Evolutionary conservation across 2,113 vertebrate genomes (phyloP), one percentile per base, ranked within the genome.

Genomic region (Gulo gulo): DNA sequence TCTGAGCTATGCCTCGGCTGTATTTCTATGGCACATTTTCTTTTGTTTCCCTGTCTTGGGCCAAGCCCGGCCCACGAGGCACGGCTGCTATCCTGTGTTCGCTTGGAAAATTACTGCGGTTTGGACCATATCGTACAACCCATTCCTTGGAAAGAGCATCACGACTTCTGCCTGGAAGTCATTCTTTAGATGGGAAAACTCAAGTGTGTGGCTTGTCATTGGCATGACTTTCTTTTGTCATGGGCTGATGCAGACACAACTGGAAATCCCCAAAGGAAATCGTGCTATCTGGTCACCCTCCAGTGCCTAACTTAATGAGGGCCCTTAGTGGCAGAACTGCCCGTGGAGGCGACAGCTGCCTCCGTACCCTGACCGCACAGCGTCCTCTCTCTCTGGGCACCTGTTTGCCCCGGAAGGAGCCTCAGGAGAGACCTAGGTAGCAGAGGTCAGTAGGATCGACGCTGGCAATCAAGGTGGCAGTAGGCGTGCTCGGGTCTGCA

Each of bases 401-500:
- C 4, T 12, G 42, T 59, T 6, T 9, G 21, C 11, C n/a, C 34
- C 42, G 0, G 34, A n/a, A 26, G 63, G 11, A 34, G 8, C 52
- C 26, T 67, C 36, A 42, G 59, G 52, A 20, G 9, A 59, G 29
- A 7, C 18, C 7, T 20, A 13, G n/a, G 29, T 0, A 1, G 45
- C 81, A n/a, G 36, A 14, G 6, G 24, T 42, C 0, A 15, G 36
- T 0, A 3, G 4, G 24, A 6, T 45, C n/a, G 7, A 76, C 16
- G 55, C 36, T 67, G 78, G 57, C 23, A 0, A 3, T 16, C 16
- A 7, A 5, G 21, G 55, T 3, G 50, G 21, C 12, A 3, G 4
- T 1, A 6, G 2, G 0, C 2, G 15, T 20, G 31, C 9, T 52
- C 23, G 3, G 11, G 14, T 13, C 45, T 3, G 3, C 5, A 1